Conservation (phyloP, 2,797 vertebrate species). For the Picus viridis region DNA sequence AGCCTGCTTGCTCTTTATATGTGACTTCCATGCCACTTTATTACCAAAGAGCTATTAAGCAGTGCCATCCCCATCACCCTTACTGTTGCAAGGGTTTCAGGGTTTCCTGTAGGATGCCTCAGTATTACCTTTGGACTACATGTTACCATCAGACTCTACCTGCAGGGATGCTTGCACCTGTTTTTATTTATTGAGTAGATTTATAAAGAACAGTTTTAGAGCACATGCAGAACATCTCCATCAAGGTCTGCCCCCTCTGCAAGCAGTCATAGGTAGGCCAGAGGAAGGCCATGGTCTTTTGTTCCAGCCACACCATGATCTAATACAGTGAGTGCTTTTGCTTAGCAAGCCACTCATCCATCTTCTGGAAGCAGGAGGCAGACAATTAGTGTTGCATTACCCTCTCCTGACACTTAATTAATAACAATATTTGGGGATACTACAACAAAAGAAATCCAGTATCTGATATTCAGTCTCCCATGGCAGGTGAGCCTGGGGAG, state of each 20-base stretch:
- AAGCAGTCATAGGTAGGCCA: rapidly evolving
- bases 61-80: not conserved
- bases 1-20: not conserved
- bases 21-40: not conserved
- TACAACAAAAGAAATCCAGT: not conserved
- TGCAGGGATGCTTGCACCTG: not conserved
- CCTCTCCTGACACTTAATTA: not conserved
- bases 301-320: conserved; percentile 10
- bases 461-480: rapidly evolving
- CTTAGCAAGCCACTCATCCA: not conserved
- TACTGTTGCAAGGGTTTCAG: not conserved
- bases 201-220: not conserved
- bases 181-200: not conserved
- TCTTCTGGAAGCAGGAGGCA: not conserved
- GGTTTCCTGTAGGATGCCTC: not conserved
- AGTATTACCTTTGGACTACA: not conserved
- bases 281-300: not conserved
- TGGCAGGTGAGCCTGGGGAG: rapidly evolving
- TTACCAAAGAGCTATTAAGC: not conserved
- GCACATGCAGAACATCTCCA: not conserved
- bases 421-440: not conserved
- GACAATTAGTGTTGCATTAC: not conserved
- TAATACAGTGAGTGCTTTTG: not conserved
- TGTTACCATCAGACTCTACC: rapidly evolving
- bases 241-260: not conserved